Evolutionary conservation across 2,797 vertebrate species (phyloP), one percentile per base, ranked within the genome.

Genomic region (Acanthiza pusilla): DNA sequence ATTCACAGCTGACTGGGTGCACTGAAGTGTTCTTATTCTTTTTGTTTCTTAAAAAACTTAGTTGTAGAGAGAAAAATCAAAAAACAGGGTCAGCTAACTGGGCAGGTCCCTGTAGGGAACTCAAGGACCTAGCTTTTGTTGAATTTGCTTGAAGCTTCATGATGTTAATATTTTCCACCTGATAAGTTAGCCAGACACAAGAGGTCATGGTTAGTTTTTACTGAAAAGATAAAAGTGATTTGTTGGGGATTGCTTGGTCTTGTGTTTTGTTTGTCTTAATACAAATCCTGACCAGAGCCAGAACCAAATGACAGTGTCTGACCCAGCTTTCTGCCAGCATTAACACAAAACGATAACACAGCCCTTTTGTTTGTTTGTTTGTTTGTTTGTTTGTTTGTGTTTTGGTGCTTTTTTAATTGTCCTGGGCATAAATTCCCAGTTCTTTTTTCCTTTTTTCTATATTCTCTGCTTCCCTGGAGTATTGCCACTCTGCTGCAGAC

Each of bases 21-120:
- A 43, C 71, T 27, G 22, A 89, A 89, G 26, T 63, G 38, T 51
- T 87, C 51, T 70, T 66, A 32, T 12, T 79, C 8, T 78, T 86
- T 82, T 88, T 93, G 22, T 77, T 93, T 93, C 66, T 32, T 66
- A 71, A 84, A 89, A 88, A 95, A 57, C 30, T 81, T 77, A 66
- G 43, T 40, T 72, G 65, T 57, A 76, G 38, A 93, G 53, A 87
- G 42, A 40, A 87, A 90, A 94, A 86, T 70, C 3, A 86, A 86
- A 94, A 54, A 72, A 72, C 30, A 92, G 48, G 74, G 66, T 91
- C 83, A 82, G 27, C 55, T 92, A 74, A 84, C 77, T 71, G 74
- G 53, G 43, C 42, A 84, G 42, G 60, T 67, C 80, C 74, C 94
- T 47, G n/a, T 51, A 73, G 83, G 50, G 63, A 81, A 60, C 45